Evolutionary conservation across 2,888 invertebrate species (phyloP).

Genomic region (Hypselothyrea guttata): DNA sequence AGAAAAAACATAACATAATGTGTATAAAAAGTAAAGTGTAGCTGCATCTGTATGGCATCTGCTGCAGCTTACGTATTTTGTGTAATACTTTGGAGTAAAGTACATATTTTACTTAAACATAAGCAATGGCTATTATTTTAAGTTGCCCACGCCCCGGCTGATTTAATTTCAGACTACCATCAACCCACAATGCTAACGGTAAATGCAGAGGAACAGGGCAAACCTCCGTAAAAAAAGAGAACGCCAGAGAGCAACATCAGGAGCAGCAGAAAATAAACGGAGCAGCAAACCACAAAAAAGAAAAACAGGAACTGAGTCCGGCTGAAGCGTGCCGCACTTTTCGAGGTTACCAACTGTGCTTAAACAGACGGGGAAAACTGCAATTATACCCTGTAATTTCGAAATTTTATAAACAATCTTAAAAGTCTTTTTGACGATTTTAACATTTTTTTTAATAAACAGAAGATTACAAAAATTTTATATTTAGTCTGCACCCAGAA

Average conservation of each 20-base stretch:
- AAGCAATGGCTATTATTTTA: slow-evolving; percentile 78
- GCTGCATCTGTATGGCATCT: slow-evolving; percentile 3
- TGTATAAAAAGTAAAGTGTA: slow-evolving; percentile 19
- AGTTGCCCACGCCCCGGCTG: slow-evolving; percentile 73
- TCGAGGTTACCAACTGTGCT: slow-evolving; percentile 14
- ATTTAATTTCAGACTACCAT: slow-evolving; percentile 76
- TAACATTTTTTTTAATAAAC: no score
- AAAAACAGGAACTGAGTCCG: background rate
- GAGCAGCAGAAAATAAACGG: slow-evolving; percentile 18
- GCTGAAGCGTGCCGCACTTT: slow-evolving; percentile 23
- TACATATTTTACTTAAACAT: slow-evolving; percentile 71
- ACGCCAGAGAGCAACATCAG: slow-evolving; percentile 10
- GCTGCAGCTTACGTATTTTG: slow-evolving; percentile 32
- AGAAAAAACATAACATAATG: slow-evolving; percentile 19
- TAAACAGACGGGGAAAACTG: no score
- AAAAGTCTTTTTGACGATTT: no score
- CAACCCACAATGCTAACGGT: slow-evolving; percentile 71
- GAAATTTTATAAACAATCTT: no score
- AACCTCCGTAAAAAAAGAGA: slow-evolving; percentile 13
- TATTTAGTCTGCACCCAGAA: no score
- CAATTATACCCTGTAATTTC: slow-evolving; percentile 23
- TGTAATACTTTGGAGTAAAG: slow-evolving; percentile 39
- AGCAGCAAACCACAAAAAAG: slow-evolving; percentile 25
- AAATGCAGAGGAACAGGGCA: slow-evolving; percentile 36
- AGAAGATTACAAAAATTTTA: no score